Evolutionary conservation across 2,113 vertebrate species (phyloP).

Genomic region (Elgaria multicarinata): DNA sequence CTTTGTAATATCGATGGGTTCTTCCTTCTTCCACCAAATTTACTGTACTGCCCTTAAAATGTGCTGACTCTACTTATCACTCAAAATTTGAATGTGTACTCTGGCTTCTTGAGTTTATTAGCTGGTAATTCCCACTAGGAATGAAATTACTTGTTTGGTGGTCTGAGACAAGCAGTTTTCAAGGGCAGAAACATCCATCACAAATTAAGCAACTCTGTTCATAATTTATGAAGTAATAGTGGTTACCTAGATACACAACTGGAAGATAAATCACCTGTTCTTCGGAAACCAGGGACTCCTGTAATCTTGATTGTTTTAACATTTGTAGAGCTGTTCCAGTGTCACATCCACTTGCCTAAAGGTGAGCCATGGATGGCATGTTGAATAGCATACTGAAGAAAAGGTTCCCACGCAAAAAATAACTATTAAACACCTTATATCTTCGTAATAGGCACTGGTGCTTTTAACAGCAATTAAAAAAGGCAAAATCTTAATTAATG

Average conservation of each 20-base stretch:
- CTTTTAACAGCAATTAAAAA: conserved; percentile 4
- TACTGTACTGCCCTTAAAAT: neutral
- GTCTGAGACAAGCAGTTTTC: conserved; percentile 14
- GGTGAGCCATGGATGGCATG: neutral
- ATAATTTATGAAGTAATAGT: conserved; percentile 3
- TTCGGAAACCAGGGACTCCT: neutral
- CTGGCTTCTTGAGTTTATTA: conserved; percentile 10
- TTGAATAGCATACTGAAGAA: neutral
- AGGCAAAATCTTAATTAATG: too few relatives aligned
- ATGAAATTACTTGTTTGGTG: conserved; percentile 4
- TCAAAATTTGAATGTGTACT: neutral
- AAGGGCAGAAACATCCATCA: conserved; percentile 28
- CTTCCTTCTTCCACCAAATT: neutral
- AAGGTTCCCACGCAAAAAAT: neutral
- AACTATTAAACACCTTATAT: neutral
- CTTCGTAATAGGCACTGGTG: neutral
- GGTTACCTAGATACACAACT: neutral
- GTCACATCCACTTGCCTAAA: conserved; percentile 6
- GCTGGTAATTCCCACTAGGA: neutral
- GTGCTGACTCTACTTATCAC: conserved; percentile 2
- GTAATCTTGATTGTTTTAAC: neutral
- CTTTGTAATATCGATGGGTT: neutral
- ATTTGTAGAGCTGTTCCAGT: neutral
- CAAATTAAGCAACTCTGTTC: conserved; percentile 31
- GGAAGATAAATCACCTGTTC: conserved; percentile 4